Percentiles rank a stretch among this genome's conserved stretches.
These are phyloP conservation scores for Pseudorhombus dupliciocellatus DNA, from an alignment of 2,113 vertebrate genomes.

Conservation along the genomic window DNA sequence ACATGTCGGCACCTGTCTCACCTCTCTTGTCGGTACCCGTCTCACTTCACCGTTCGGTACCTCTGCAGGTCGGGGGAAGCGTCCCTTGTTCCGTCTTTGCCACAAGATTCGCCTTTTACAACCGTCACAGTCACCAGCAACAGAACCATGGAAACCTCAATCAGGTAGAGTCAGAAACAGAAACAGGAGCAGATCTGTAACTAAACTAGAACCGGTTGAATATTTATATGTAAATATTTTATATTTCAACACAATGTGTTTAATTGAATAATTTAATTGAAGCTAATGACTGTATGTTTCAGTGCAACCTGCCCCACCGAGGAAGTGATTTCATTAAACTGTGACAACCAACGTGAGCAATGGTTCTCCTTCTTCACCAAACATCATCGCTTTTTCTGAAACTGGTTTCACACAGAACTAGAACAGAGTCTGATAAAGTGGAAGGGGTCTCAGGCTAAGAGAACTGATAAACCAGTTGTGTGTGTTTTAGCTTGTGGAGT, in stretches of 20 bases:
- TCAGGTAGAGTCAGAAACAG: slow-evolving; percentile 31
- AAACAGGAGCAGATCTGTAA: neutral
- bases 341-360: slow-evolving; percentile 86
- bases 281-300: slow-evolving; percentile 33
- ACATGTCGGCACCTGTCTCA: slow-evolving; percentile 78
- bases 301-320: slow-evolving; percentile 83
- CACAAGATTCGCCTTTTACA: slow-evolving; percentile 79
- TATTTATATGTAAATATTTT: no score
- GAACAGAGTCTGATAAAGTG: neutral
- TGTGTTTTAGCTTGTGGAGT: slow-evolving; percentile 86
- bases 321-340: slow-evolving; percentile 81
- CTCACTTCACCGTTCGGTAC: slow-evolving; percentile 51
- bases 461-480: no score
- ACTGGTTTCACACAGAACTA: no score
- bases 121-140: slow-evolving; percentile 66
- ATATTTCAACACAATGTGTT: no score
- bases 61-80: slow-evolving; percentile 76
- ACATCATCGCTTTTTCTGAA: no score
- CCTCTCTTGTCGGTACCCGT: slow-evolving; percentile 77
- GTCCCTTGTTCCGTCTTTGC: slow-evolving; percentile 44
- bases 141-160: slow-evolving; percentile 67
- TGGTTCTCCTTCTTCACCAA: no score
- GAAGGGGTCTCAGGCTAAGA: neutral
- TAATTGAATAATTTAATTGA: no score
- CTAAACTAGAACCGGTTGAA: neutral